Conservation (phyloP, 1,140 invertebrate species). For the Delia radicum region DNA sequence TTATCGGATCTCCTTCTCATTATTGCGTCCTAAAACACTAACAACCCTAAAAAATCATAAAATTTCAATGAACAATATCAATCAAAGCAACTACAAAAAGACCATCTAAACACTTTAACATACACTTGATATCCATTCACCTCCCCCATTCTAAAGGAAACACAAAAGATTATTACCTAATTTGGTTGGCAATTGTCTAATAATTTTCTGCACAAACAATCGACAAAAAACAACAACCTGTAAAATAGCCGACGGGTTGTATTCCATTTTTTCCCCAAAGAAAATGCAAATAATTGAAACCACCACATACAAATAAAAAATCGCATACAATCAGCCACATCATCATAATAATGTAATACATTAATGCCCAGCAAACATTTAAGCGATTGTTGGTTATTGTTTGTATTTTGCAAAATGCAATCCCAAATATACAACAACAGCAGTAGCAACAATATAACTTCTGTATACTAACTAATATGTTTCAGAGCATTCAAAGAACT, state of each 20-base stretch:
- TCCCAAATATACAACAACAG: no score
- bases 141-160: neutral
- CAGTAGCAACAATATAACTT: neutral
- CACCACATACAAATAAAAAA: neutral
- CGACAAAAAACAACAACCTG: neutral
- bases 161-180: no score
- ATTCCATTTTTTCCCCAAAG: neutral
- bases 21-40: no score
- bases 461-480: no score
- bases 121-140: neutral
- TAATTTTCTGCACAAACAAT: conserved; percentile 13
- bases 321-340: neutral
- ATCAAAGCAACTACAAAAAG: no score
- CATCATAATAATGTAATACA: no score
- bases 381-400: neutral
- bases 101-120: neutral
- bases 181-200: neutral
- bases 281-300: conserved; percentile 13
- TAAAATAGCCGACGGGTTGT: neutral
- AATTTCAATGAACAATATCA: no score
- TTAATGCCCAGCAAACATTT: conserved; percentile 22
- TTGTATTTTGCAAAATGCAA: neutral
- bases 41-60: no score
- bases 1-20: no score
- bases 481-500: no score